phyloP scores from a whole-genome alignment of 2,888 invertebrate species.

The Epistrophella euchroma region DNA sequence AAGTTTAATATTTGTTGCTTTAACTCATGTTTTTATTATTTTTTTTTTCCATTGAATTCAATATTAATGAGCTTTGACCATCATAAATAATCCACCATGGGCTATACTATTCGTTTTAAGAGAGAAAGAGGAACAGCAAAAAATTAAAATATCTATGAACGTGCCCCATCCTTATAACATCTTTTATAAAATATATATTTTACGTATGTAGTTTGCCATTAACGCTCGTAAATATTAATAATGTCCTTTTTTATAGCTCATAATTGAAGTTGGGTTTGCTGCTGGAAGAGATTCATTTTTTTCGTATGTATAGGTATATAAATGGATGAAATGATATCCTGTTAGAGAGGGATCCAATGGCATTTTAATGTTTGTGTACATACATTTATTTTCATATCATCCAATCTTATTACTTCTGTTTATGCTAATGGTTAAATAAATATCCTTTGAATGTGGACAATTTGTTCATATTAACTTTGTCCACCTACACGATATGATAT shows the following conservation, averaged over 20 bases:
- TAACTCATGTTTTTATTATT: neutral
- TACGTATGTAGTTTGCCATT: constrained; percentile 52
- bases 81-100: constrained; percentile 42
- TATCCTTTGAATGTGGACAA: constrained; percentile 57
- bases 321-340: neutral
- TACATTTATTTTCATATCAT: constrained; percentile 41
- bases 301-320: neutral
- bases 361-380: constrained; percentile 50
- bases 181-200: constrained; percentile 36
- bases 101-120: neutral
- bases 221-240: constrained; percentile 73
- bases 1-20: constrained; percentile 36
- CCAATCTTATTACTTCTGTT: constrained; percentile 51
- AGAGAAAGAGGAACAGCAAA: neutral
- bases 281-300: constrained; percentile 11
- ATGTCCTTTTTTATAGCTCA: constrained; percentile 69
- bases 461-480: constrained; percentile 57
- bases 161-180: neutral
- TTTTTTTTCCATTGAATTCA: constrained; percentile 46
- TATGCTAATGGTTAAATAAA: constrained; percentile 60
- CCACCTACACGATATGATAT: neutral
- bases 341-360: constrained; percentile 30
- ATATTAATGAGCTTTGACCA: constrained; percentile 67
- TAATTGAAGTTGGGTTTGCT: constrained; percentile 58
- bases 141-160: constrained; percentile 10